These are phyloP conservation scores for Laticauda laticaudata DNA, from an alignment of 2,113 vertebrate species.

Conservation along the genomic window DNA sequence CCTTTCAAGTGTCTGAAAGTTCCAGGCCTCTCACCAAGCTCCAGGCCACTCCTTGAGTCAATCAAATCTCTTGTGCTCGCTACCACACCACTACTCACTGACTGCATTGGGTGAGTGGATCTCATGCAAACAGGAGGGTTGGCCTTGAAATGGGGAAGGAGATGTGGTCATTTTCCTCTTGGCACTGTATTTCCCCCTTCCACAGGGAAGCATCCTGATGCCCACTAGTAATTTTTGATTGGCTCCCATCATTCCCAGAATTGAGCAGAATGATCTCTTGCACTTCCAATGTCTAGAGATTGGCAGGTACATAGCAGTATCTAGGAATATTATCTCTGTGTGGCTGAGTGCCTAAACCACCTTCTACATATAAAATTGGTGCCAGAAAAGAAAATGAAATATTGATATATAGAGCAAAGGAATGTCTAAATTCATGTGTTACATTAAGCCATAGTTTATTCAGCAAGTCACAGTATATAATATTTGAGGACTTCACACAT, in stretches of 20 bases:
- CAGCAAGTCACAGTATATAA: background rate
- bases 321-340: background rate
- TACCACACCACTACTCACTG: background rate
- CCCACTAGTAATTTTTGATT: background rate
- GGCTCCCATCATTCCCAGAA: background rate
- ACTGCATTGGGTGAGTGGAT: background rate
- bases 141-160: background rate
- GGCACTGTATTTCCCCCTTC: background rate
- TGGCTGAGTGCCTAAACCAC: background rate
- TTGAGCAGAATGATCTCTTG: background rate
- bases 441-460: background rate
- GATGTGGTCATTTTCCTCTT: background rate
- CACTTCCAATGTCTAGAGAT: background rate
- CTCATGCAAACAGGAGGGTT: background rate
- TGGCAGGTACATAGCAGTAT: background rate
- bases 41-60: background rate
- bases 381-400: background rate
- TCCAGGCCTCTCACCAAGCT: background rate
- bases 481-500: background rate
- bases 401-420: background rate
- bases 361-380: background rate
- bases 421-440: background rate
- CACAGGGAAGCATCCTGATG: background rate
- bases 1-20: background rate
- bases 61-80: background rate